Evolutionary conservation across 2,888 invertebrate species (phyloP).

Genomic region (Lordiphosa andalusiaca): DNA sequence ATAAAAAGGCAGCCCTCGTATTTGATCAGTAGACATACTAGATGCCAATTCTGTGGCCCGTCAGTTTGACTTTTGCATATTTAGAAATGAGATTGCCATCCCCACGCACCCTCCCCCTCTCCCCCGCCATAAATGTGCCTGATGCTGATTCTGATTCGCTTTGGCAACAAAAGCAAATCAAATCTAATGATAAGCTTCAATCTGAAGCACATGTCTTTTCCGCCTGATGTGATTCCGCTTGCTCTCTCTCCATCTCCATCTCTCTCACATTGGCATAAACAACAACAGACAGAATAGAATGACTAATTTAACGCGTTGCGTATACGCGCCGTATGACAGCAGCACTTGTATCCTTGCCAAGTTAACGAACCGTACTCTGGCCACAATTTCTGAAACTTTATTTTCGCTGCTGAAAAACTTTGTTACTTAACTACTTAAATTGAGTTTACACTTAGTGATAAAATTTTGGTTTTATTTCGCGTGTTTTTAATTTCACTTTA

Average conservation of each 20-base stretch:
- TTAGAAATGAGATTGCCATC: conserved; percentile 16
- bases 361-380: conserved; percentile 53
- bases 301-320: conserved; percentile 60
- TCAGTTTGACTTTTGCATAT: conserved; percentile 43
- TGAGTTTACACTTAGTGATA: conserved; percentile 27
- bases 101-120: no score
- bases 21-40: no score
- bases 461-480: conserved; percentile 46
- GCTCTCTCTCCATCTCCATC: conserved; percentile 7
- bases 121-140: neutral
- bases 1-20: no score
- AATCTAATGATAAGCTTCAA: conserved; percentile 68
- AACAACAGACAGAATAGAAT: conserved; percentile 51
- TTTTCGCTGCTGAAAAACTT: conserved; percentile 44
- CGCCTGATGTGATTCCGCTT: conserved; percentile 53
- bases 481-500: conserved; percentile 55
- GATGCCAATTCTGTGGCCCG: no score
- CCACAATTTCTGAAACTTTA: conserved; percentile 58
- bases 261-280: conserved; percentile 28
- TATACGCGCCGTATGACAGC: conserved; percentile 40
- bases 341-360: conserved; percentile 46
- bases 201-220: conserved; percentile 59
- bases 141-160: conserved; percentile 35
- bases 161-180: conserved; percentile 57
- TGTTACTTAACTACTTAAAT: conserved; percentile 21